These are phyloP conservation scores for Punctoribates punctum DNA, from an alignment of 2,888 invertebrate species.

Conservation along the genomic window DNA sequence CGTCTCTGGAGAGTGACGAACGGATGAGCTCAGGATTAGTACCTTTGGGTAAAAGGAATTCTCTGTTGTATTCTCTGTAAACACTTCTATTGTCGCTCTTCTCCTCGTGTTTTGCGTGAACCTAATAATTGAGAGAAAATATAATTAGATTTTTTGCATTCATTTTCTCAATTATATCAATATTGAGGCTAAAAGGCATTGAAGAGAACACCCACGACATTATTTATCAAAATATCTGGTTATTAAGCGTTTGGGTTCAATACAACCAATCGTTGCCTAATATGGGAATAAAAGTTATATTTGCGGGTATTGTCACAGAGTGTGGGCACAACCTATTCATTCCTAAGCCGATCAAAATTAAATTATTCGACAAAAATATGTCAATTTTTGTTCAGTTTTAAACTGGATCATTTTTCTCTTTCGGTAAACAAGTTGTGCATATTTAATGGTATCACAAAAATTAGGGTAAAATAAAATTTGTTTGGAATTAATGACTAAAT, in stretches of 20 bases:
- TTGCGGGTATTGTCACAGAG: not conserved
- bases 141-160: not conserved
- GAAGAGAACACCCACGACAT: not conserved
- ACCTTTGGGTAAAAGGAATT: constrained; percentile 93
- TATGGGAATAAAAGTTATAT: constrained; percentile 3
- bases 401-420: too few species aligned
- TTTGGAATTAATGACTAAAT: too few species aligned
- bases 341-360: not conserved
- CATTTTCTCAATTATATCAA: not conserved
- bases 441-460: too few species aligned
- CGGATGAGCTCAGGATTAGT: constrained; percentile 94
- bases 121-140: constrained; percentile 59
- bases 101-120: constrained; percentile 97
- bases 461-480: too few species aligned
- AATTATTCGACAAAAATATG: not conserved
- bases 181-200: not conserved
- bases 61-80: constrained; percentile 96
- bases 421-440: too few species aligned
- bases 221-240: not conserved
- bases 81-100: constrained; percentile 93
- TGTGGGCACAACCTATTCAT: constrained; percentile 18
- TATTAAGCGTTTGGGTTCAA: not conserved
- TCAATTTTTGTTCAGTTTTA: not conserved
- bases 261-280: constrained; percentile 23
- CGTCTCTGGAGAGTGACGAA: constrained; percentile 92